Evolutionary conservation across 2,888 invertebrate genomes (phyloP), one percentile per base, ranked within the genome.

Genomic region (Perdita meconis): DNA sequence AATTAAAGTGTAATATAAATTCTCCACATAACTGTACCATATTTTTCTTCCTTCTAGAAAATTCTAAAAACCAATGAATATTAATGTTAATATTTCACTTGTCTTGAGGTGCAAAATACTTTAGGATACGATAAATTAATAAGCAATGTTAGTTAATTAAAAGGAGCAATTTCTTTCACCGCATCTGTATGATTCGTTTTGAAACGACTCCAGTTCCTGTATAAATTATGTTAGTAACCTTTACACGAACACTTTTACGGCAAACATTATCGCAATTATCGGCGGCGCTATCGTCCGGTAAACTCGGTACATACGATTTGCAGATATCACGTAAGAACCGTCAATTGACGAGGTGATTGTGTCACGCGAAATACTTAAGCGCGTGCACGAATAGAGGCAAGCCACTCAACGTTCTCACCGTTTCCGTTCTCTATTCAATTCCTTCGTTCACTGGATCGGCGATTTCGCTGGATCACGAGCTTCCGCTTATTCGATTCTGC

Each of bases 381-480:
- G 38, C 44, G 40, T 47, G 51, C 30, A 70, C 19, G 53, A 51
- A 65, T 65, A 50, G 38, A 19, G n/a, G 44, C 30, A 30, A 51
- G 38, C 38, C 44, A 53, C 60, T 53, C 56, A 67, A 26, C 51
- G 77, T 56, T 70, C 44, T 19, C 61, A 36, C 57, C 73, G 30
- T 61, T 80, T 82, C 80, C 79, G 80, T 75, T 82, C 77, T 57
- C 40, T 60, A 56, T 81, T 74, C 79, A 50, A 78, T 70, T 81
- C 76, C 78, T 68, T 69, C 60, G 64, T 26, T 44, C 55, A 8
- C 19, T 36, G 10, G 61, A 19, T 24, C 42, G 38, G 16, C 38
- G 61, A 63, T 65, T 59, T 56, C 64, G 59, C 42, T 55, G 51
- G 67, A 59, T 44, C 42, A 40, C 66, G 65, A 60, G 63, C 67